These are phyloP conservation scores for Macrosiphum euphorbiae DNA, from an alignment of 2,888 invertebrate genomes.

Conservation along the genomic window DNA sequence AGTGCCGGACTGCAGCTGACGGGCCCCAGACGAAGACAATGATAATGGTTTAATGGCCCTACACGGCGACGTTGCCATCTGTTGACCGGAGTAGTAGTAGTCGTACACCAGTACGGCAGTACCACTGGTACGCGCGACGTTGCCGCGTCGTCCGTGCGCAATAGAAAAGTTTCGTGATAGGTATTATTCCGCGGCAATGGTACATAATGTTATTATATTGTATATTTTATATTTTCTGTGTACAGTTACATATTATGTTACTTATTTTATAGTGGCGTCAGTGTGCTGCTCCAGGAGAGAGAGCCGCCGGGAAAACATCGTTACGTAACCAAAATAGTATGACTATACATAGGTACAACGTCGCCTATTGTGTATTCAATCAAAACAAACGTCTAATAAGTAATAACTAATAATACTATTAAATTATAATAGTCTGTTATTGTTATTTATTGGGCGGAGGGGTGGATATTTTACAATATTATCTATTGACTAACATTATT, in stretches of 20 bases:
- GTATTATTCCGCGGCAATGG: neutral
- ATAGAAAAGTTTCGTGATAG: constrained; percentile 54
- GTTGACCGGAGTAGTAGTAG: neutral
- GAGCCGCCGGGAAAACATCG: constrained; percentile 12
- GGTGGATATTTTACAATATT: neutral
- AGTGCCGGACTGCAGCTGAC: constrained; percentile 43
- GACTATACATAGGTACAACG: neutral
- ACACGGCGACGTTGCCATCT: constrained; percentile 45
- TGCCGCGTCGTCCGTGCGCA: neutral
- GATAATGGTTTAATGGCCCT: constrained; percentile 62
- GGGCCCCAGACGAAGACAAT: constrained; percentile 53
- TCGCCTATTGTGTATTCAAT: neutral
- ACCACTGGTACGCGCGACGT: constrained; percentile 45
- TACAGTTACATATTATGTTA: neutral
- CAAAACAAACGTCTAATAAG: neutral
- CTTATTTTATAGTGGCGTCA: neutral
- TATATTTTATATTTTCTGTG: neutral
- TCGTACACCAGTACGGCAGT: neutral
- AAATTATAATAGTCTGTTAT: neutral
- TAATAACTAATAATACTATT: neutral
- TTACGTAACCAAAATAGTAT: neutral
- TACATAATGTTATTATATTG: constrained; percentile 1
- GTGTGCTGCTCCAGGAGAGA: constrained; percentile 1
- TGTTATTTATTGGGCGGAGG: neutral
- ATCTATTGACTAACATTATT: neutral